Evolutionary conservation across 2,113 vertebrate species (phyloP).

Genomic region (Tachysurus vachellii): DNA sequence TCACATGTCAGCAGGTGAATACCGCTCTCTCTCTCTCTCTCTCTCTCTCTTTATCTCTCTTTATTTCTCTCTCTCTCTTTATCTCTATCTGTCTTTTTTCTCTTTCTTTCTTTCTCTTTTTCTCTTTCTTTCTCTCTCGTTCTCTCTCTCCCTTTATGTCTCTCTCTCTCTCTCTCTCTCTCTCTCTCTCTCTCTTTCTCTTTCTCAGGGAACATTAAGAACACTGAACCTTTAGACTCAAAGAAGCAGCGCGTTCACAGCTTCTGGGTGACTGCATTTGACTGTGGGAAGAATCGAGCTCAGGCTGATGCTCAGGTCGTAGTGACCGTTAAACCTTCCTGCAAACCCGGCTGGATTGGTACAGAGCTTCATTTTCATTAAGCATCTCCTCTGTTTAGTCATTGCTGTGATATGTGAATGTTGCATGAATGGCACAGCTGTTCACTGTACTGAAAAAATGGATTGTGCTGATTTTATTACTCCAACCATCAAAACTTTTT

Average conservation of each 20-base stretch:
- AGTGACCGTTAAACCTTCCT: conserved; percentile 96
- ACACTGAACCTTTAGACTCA: conserved; percentile 93
- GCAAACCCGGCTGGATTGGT: conserved; percentile 89
- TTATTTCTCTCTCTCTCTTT: conserved; percentile 30
- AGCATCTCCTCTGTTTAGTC: not conserved
- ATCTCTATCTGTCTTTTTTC: no score
- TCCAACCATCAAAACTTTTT: not conserved
- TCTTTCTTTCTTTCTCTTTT: conserved; percentile 46
- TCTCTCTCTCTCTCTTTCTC: conserved; percentile 46
- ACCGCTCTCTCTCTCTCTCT: not conserved
- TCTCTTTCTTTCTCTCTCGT: conserved; percentile 25
- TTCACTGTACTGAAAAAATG: not conserved
- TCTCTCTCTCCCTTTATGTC: conserved; percentile 25
- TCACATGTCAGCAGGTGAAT: not conserved
- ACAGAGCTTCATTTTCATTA: conserved; percentile 22
- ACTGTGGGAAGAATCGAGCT: conserved; percentile 96
- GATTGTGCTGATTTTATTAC: not conserved
- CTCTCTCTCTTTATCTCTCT: conserved; percentile 25
- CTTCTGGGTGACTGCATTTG: conserved; percentile 96
- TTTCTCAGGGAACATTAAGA: conserved; percentile 92
- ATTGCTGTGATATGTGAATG: not conserved
- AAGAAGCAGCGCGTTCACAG: conserved; percentile 86
- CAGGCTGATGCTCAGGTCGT: conserved; percentile 92
- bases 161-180: conserved; percentile 22
- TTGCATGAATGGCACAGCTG: not conserved